phyloP scores from a whole-genome alignment of 2,888 invertebrate genomes.

The Erebia palarica region DNA sequence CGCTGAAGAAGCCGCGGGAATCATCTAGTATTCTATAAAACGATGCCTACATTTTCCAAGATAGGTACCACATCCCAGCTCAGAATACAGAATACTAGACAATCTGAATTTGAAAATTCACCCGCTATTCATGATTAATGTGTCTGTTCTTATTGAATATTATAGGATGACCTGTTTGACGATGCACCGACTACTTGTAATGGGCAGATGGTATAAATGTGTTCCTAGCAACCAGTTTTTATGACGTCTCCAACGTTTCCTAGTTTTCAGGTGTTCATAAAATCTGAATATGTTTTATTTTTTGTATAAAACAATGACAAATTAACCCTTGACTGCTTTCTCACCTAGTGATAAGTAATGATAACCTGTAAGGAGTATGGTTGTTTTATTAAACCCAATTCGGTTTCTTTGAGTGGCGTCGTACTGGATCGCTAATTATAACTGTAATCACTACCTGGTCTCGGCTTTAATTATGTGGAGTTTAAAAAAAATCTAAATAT shows the following conservation, averaged over 20 bases:
- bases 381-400: too few relatives aligned
- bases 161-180: constrained; percentile 70
- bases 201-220: constrained; percentile 70
- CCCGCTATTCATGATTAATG: constrained; percentile 62
- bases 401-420: too few relatives aligned
- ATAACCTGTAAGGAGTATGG: too few relatives aligned
- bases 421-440: too few relatives aligned
- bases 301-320: too few relatives aligned
- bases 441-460: too few relatives aligned
- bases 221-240: constrained; percentile 57
- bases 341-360: too few relatives aligned
- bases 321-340: too few relatives aligned
- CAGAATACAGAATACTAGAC: constrained; percentile 48
- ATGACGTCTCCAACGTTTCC: constrained; percentile 25
- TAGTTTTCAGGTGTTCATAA: constrained; percentile 33
- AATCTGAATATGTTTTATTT: constrained; percentile 1
- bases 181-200: constrained; percentile 69
- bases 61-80: constrained; percentile 39
- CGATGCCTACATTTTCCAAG: constrained; percentile 25
- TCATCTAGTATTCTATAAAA: not conserved
- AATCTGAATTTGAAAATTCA: constrained; percentile 54
- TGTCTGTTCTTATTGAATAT: constrained; percentile 61
- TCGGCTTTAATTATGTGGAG: too few relatives aligned
- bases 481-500: too few relatives aligned
- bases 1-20: too few relatives aligned